Conservation (phyloP, 2,113 vertebrate species). For the Scartelaos histophorus region DNA sequence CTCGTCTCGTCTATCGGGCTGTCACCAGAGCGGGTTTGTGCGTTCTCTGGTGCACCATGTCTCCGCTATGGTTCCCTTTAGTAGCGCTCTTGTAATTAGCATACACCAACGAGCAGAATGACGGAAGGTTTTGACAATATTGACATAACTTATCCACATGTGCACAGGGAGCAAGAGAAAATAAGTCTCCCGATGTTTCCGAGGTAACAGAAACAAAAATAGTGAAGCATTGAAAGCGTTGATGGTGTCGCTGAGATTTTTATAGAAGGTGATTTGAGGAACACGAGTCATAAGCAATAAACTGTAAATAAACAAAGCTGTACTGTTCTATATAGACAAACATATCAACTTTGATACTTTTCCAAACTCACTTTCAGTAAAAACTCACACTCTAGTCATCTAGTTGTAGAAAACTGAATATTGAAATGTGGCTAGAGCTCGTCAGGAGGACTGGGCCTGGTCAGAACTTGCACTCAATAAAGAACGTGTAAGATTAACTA, state of each 20-base stretch:
- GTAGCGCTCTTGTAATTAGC: conserved; percentile 42
- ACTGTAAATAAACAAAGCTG: too few species aligned
- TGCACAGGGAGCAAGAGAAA: not conserved
- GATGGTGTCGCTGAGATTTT: not conserved
- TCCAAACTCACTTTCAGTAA: too few species aligned
- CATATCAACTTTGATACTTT: too few species aligned
- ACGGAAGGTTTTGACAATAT: conserved; percentile 22
- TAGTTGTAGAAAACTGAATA: too few species aligned
- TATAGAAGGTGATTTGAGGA: not conserved
- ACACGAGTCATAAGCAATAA: not conserved
- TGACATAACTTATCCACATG: conserved; percentile 37
- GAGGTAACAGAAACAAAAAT: conserved; percentile 13
- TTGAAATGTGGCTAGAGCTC: too few species aligned
- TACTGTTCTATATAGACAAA: too few species aligned
- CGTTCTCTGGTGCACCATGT: conserved; percentile 25
- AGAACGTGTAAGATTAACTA: too few species aligned
- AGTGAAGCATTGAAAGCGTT: not conserved
- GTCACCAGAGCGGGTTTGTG: conserved; percentile 23
- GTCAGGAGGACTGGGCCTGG: too few species aligned
- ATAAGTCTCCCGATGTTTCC: not conserved
- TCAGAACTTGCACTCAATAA: too few species aligned
- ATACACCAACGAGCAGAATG: conserved; percentile 11
- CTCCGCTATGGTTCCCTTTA: conserved; percentile 15
- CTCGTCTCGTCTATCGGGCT: conserved; percentile 38
- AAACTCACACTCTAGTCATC: too few species aligned